A percentile compares a stretch with the other conserved stretches of the same genome.
phyloP scores from a whole-genome alignment of 1,140 invertebrate genomes.

The Lasioglossum albipes region DNA sequence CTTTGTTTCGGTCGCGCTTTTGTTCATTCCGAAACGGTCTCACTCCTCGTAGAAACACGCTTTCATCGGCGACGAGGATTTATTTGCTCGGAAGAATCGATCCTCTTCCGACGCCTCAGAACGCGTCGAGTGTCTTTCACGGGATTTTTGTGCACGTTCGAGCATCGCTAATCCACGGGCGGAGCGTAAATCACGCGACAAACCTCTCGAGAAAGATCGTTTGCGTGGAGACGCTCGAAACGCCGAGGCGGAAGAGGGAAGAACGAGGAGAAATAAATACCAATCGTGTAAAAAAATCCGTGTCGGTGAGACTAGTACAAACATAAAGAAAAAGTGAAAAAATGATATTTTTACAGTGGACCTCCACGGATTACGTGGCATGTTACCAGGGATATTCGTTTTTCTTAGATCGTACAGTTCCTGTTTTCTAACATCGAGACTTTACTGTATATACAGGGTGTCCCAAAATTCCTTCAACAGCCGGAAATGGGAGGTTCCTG shows the following conservation, averaged over 20 bases:
- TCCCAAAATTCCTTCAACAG: too few species aligned
- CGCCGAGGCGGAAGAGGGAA: background rate
- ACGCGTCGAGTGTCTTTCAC: slow-evolving; percentile 40
- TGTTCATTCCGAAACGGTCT: slow-evolving; percentile 24
- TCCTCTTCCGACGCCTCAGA: slow-evolving; percentile 42
- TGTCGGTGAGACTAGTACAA: too few species aligned
- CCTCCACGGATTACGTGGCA: too few species aligned
- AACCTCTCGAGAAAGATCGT: slow-evolving; percentile 8
- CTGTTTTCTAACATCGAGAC: too few species aligned
- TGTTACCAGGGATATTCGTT: too few species aligned
- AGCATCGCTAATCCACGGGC: slow-evolving; percentile 46
- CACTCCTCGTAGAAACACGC: slow-evolving; percentile 17
- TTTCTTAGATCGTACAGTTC: too few species aligned
- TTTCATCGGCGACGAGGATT: slow-evolving; percentile 57
- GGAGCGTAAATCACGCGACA: slow-evolving; percentile 32
- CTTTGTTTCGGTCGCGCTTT: slow-evolving; percentile 29
- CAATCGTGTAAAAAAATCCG: too few species aligned
- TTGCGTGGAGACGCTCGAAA: slow-evolving; percentile 6
- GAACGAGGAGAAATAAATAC: too few species aligned
- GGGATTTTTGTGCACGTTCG: slow-evolving; percentile 31
- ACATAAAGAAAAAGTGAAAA: too few species aligned
- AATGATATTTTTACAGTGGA: too few species aligned
- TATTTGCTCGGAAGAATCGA: slow-evolving; percentile 56
- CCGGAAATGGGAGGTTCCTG: too few species aligned
- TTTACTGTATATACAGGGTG: too few species aligned